Conservation (phyloP, 1,140 invertebrate species). For the Zaprionus camerounensis region DNA sequence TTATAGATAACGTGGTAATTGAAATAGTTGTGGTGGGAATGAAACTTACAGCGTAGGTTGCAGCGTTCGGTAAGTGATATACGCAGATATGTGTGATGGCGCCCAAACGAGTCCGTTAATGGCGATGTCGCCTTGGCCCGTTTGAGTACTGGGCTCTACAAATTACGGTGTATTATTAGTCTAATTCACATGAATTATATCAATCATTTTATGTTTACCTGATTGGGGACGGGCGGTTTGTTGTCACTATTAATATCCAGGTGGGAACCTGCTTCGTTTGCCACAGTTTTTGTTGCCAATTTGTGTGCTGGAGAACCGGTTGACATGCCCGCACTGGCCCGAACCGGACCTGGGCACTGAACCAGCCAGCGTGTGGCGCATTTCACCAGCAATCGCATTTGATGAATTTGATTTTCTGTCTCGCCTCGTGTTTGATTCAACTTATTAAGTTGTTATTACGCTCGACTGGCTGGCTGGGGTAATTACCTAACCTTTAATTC, state of each 20-base stretch:
- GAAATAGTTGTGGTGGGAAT: neutral
- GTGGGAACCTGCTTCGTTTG: slow-evolving; percentile 36
- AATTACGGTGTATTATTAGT: slow-evolving; percentile 1
- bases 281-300: slow-evolving; percentile 49
- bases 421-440: slow-evolving; percentile 12
- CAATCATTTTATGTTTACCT: slow-evolving; percentile 34
- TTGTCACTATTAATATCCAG: slow-evolving; percentile 28
- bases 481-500: slow-evolving; percentile 60
- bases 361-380: slow-evolving; percentile 51
- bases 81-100: slow-evolving; percentile 95
- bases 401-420: slow-evolving; percentile 31
- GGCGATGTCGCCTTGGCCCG: slow-evolving; percentile 27
- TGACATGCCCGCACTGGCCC: slow-evolving; percentile 51
- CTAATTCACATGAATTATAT: slow-evolving; percentile 5
- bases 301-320: slow-evolving; percentile 66
- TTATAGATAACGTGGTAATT: slow-evolving; percentile 25
- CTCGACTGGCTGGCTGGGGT: neutral
- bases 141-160: slow-evolving; percentile 24
- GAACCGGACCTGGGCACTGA: slow-evolving; percentile 41
- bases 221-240: slow-evolving; percentile 12
- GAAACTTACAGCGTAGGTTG: slow-evolving; percentile 95
- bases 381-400: slow-evolving; percentile 62
- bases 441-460: slow-evolving; percentile 30
- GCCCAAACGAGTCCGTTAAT: slow-evolving; percentile 92
- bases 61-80: slow-evolving; percentile 98